Percentiles rank a stretch among this genome's conserved stretches.
Conservation (phyloP, 1,140 invertebrate species). For the Hyphantria cunea region DNA sequence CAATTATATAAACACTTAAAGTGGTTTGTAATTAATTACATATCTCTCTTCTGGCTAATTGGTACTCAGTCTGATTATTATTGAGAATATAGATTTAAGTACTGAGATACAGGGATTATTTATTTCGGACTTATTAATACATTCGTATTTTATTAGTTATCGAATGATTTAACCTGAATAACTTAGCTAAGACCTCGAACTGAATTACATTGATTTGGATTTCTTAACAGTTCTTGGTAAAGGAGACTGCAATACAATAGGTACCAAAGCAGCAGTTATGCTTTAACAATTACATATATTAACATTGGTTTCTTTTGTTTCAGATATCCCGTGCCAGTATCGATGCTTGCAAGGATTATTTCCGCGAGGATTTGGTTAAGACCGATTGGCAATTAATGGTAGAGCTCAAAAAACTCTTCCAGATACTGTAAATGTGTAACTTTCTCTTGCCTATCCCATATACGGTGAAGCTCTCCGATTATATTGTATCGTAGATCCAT, state of each 20-base stretch:
- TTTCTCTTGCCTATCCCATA: conserved; percentile 2
- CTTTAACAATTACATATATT: too few species aligned
- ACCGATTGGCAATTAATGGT: conserved; percentile 99
- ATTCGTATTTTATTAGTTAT: too few species aligned
- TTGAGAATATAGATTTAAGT: conserved; percentile 7
- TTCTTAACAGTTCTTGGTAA: too few species aligned
- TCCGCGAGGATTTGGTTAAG: conserved; percentile 97
- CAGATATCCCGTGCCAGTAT: conserved; percentile 98
- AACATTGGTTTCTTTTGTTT: conserved; percentile 76
- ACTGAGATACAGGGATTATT: too few species aligned
- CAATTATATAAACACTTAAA: conserved; percentile 24
- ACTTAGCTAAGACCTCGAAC: too few species aligned
- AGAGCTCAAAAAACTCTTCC: conserved; percentile 98
- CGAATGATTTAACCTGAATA: too few species aligned
- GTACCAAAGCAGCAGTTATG: too few species aligned
- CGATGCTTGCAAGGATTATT: conserved; percentile 99
- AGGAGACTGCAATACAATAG: too few species aligned
- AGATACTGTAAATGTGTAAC: conserved; percentile 96
- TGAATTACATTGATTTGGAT: too few species aligned
- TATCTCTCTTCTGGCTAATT: conserved; percentile 15
- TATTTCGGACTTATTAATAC: too few species aligned
- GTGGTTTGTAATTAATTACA: conserved; percentile 34
- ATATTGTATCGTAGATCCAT: too few species aligned
- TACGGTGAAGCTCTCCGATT: conserved; percentile 29
- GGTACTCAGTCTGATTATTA: conserved; percentile 8